Percentiles rank a stretch among this genome's conserved stretches.
Evolutionary conservation across 2,888 invertebrate genomes (phyloP).

Genomic region (Andrena minutula): DNA sequence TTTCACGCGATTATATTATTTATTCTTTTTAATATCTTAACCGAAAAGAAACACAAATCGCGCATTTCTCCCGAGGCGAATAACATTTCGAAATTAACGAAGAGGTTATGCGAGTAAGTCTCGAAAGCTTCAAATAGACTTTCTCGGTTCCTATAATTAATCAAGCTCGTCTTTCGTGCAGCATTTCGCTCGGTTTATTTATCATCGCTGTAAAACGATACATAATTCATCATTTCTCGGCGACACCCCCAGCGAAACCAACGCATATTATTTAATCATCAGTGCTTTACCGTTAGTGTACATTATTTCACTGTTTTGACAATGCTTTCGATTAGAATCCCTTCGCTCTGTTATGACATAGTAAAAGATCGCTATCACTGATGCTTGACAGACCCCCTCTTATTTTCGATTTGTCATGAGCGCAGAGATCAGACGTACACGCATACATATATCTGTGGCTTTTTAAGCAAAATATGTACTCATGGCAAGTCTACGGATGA

Average conservation of each 20-base stretch:
- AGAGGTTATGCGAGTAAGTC: slow-evolving; percentile 37
- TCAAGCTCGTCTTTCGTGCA: not conserved
- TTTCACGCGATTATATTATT: not conserved
- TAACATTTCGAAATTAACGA: not conserved
- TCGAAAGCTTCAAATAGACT: not conserved
- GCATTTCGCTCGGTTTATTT: slow-evolving; percentile 1
- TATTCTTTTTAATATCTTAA: not conserved
- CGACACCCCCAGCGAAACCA: slow-evolving; percentile 14
- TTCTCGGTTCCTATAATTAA: not conserved
- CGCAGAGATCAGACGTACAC: slow-evolving; percentile 20
- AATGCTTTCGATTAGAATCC: slow-evolving; percentile 32
- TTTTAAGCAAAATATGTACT: slow-evolving; percentile 35
- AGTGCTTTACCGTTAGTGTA: slow-evolving; percentile 77
- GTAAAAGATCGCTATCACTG: slow-evolving; percentile 42
- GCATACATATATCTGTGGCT: not conserved
- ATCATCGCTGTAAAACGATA: not conserved
- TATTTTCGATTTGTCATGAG: slow-evolving; percentile 44
- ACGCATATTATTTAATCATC: slow-evolving; percentile 20
- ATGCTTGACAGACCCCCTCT: slow-evolving; percentile 36
- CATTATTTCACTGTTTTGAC: slow-evolving; percentile 66
- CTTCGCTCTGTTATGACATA: slow-evolving; percentile 51
- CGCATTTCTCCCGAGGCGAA: not conserved
- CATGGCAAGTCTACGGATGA: slow-evolving; percentile 22
- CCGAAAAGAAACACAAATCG: not conserved
- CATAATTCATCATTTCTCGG: slow-evolving; percentile 13